A percentile compares a stretch with the other conserved stretches of the same genome.
Conservation (phyloP, 2,797 vertebrate species). For the Esox masquinongy region DNA sequence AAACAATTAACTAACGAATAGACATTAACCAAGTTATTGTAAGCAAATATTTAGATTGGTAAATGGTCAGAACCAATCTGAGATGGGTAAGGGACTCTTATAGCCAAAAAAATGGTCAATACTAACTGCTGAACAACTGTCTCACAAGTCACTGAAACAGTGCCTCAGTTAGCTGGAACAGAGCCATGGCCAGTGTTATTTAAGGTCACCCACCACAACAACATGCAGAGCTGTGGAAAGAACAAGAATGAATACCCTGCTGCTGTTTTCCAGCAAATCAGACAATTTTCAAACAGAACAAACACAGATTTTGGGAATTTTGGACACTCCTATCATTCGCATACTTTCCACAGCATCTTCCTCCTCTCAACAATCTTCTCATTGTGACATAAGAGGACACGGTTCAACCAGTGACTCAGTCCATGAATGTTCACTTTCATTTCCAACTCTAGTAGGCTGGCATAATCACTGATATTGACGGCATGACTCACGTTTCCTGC, state of each 20-base stretch:
- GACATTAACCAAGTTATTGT: slow-evolving; percentile 13
- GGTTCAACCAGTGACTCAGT: slow-evolving; percentile 62
- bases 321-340: slow-evolving; percentile 71
- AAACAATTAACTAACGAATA: neutral
- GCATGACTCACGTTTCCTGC: slow-evolving; percentile 76
- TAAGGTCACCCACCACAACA: slow-evolving; percentile 58
- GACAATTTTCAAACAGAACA: slow-evolving; percentile 63
- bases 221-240: slow-evolving; percentile 56
- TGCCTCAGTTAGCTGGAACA: slow-evolving; percentile 52
- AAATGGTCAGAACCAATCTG: slow-evolving; percentile 32
- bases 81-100: slow-evolving; percentile 41
- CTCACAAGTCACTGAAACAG: slow-evolving; percentile 48
- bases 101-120: slow-evolving; percentile 40
- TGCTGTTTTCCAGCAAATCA: slow-evolving; percentile 63
- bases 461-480: slow-evolving; percentile 69
- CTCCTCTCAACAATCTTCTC: slow-evolving; percentile 73
- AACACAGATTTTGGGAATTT: slow-evolving; percentile 69
- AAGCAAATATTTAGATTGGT: slow-evolving; percentile 7
- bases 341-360: slow-evolving; percentile 86
- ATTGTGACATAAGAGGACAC: slow-evolving; percentile 72
- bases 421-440: slow-evolving; percentile 86
- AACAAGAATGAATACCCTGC: slow-evolving; percentile 32
- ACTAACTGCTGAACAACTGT: slow-evolving; percentile 42
- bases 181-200: slow-evolving; percentile 61
- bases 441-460: slow-evolving; percentile 73